These are phyloP conservation scores for Orthonyx spaldingii DNA, from an alignment of 2,113 vertebrate genomes.

Conservation along the genomic window DNA sequence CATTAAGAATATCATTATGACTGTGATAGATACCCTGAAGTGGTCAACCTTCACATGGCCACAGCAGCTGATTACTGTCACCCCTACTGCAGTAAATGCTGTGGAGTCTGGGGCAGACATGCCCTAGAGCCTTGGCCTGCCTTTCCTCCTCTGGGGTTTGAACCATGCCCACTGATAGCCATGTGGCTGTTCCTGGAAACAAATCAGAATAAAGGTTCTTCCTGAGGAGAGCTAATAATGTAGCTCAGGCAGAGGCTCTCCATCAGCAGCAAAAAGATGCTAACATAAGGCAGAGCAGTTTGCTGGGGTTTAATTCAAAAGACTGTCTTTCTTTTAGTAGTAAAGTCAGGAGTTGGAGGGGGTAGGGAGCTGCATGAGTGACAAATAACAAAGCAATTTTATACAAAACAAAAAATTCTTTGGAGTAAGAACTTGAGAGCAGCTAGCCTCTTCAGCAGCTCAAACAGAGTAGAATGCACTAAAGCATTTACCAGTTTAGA, in stretches of 20 bases:
- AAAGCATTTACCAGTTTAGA: neutral
- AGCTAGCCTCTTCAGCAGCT: neutral
- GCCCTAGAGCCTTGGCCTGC: neutral
- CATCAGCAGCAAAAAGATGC: neutral
- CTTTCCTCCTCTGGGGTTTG: neutral
- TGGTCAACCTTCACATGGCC: neutral
- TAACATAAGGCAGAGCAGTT: neutral
- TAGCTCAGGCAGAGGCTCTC: neutral
- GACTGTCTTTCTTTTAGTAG: neutral
- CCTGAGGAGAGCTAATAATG: neutral
- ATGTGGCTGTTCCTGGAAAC: neutral
- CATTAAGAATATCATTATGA: neutral
- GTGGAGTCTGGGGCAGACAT: neutral
- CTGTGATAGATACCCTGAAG: neutral
- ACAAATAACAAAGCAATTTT: neutral
- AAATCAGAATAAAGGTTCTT: neutral
- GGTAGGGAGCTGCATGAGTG: neutral
- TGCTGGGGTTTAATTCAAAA: neutral
- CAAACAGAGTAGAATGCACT: rapidly evolving
- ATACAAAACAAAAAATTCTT: neutral
- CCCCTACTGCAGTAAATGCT: neutral
- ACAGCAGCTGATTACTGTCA: neutral
- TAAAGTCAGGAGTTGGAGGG: neutral
- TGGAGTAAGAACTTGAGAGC: neutral
- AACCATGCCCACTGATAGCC: neutral